Conservation (phyloP, 2,113 vertebrate genomes). For the Asarcornis scutulata region DNA sequence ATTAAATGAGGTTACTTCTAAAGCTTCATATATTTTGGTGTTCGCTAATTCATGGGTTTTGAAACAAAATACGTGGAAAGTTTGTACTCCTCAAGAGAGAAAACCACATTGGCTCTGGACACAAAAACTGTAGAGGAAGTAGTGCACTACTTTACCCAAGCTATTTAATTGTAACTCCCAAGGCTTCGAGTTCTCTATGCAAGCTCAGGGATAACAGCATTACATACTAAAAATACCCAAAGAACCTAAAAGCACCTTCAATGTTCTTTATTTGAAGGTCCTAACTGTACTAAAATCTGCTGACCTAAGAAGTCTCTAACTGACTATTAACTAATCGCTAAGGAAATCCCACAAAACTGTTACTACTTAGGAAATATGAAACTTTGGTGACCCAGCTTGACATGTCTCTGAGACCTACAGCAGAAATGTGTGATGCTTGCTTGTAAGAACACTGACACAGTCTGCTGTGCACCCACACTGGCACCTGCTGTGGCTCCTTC, state of each 20-base stretch:
- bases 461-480: no score
- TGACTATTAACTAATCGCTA: not conserved
- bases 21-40: not conserved
- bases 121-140: not conserved
- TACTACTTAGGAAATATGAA: not conserved
- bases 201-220: not conserved
- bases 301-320: not conserved
- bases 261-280: not conserved
- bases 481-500: not conserved
- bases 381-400: not conserved
- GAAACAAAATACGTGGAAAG: not conserved
- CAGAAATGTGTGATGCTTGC: not conserved
- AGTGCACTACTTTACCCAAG: not conserved
- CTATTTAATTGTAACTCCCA: not conserved
- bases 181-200: not conserved
- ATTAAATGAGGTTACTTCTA: not conserved
- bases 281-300: not conserved
- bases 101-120: accelerated
- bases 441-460: not conserved
- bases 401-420: not conserved
- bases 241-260: not conserved
- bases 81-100: not conserved
- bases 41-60: not conserved
- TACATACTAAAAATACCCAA: not conserved
- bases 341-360: not conserved